Conservation (phyloP, 2,113 vertebrate genomes). For the Callospermophilus lateralis region DNA sequence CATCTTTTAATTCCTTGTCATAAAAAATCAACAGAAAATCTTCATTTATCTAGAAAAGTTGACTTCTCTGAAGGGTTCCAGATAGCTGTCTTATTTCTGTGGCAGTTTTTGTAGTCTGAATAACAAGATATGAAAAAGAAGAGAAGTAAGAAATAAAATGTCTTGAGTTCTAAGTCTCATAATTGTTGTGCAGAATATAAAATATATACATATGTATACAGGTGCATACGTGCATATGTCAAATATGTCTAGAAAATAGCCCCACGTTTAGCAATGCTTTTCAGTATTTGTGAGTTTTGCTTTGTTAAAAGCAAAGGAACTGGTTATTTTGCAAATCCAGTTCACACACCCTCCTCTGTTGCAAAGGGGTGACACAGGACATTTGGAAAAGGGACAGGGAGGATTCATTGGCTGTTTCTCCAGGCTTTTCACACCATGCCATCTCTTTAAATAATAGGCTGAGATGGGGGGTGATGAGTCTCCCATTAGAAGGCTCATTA, state of each 20-base stretch:
- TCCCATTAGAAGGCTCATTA: conserved; percentile 91
- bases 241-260: neutral
- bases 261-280: neutral
- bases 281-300: conserved; percentile 1
- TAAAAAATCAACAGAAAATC: neutral
- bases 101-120: neutral
- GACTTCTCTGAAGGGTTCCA: neutral
- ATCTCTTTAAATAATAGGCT: conserved; percentile 88
- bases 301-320: neutral
- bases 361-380: conserved; percentile 58
- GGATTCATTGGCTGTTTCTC: neutral
- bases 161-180: neutral
- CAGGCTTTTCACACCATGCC: conserved; percentile 81
- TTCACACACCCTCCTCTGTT: conserved; percentile 35
- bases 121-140: conserved; percentile 7
- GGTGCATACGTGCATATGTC: no score
- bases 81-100: neutral
- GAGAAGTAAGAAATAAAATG: neutral
- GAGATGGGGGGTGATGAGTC: conserved; percentile 88
- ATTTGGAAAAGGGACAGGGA: conserved; percentile 77
- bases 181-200: no score
- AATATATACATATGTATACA: no score
- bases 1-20: neutral
- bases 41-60: neutral
- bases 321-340: neutral